A percentile compares a stretch with the other conserved stretches of the same genome.
phyloP scores from a whole-genome alignment of 2,797 vertebrate species.

The Poecile montanus region DNA sequence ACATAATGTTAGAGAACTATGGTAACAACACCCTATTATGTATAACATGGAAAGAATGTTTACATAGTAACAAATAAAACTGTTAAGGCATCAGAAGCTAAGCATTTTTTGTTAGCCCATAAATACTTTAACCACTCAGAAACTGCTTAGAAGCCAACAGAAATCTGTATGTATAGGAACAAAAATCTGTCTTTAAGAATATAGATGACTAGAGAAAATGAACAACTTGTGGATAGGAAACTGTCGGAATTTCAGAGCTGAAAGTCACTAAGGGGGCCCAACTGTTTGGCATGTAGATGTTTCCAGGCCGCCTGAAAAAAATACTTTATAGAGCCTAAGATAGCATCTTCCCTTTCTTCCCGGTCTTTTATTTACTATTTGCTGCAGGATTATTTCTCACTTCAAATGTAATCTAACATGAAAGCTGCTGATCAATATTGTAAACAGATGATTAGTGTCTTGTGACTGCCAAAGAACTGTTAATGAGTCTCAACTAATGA shows the following conservation, averaged over 20 bases:
- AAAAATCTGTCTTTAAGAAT: neutral
- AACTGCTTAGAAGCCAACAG: neutral
- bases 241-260: neutral
- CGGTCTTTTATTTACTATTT: constrained; percentile 13
- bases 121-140: neutral
- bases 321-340: neutral
- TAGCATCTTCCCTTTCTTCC: neutral
- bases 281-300: neutral
- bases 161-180: neutral
- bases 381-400: constrained; percentile 22
- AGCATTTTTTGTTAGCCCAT: neutral
- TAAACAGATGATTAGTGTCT: constrained; percentile 54
- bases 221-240: neutral
- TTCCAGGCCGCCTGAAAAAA: neutral
- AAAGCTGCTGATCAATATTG: constrained; percentile 54
- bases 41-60: neutral
- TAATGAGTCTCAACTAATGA: constrained; percentile 31
- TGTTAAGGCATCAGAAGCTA: neutral
- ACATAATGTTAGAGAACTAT: neutral
- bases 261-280: neutral
- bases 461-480: constrained; percentile 27
- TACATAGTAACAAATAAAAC: neutral
- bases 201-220: neutral
- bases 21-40: neutral
- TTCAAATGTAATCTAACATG: constrained; percentile 18